Evolutionary conservation across 2,113 vertebrate genomes (phyloP).

Genomic region (Hystrix cristata): DNA sequence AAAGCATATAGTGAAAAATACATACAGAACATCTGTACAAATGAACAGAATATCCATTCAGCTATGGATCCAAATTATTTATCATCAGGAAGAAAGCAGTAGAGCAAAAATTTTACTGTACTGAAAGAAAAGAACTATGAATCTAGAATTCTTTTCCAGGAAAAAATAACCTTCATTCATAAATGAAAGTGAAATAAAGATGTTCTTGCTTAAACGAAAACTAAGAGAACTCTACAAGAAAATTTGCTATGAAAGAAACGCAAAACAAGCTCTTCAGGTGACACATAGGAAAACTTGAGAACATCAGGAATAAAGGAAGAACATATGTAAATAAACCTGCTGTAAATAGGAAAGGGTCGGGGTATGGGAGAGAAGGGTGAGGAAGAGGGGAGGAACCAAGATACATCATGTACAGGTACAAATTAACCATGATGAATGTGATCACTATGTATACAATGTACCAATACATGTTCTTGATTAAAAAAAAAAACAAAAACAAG

Average conservation of each 20-base stretch:
- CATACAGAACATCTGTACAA: no score
- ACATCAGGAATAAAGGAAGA: not conserved
- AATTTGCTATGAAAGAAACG: not conserved
- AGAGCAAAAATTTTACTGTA: not conserved
- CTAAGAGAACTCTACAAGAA: not conserved
- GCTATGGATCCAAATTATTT: not conserved
- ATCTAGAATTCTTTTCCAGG: not conserved
- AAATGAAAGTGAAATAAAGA: not conserved
- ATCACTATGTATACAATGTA: no score
- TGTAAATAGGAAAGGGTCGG: no score
- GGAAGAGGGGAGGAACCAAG: no score
- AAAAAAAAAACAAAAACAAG: no score
- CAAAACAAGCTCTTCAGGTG: not conserved
- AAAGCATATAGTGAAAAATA: not conserved
- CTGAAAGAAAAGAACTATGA: not conserved
- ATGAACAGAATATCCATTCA: not conserved
- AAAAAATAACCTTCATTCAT: not conserved
- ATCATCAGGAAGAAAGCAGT: not conserved
- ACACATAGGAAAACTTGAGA: not conserved
- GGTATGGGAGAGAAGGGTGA: no score
- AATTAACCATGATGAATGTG: no score
- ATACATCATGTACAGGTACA: no score
- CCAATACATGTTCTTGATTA: no score
- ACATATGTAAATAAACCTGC: no score
- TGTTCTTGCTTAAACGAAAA: not conserved